phyloP scores from a whole-genome alignment of 2,888 invertebrate genomes.

The Ommatoiulus sabulosus region DNA sequence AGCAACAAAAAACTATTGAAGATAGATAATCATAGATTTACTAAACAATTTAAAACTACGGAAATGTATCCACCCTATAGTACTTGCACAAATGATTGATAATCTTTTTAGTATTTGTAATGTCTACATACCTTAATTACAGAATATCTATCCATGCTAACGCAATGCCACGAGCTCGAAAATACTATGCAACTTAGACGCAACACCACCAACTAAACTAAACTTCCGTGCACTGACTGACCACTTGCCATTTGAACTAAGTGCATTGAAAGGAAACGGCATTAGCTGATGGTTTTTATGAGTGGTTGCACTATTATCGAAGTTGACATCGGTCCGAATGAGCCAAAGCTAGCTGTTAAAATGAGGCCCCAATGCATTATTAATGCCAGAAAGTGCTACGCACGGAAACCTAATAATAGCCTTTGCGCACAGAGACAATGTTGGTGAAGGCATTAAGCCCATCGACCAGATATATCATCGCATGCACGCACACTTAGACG shows the following conservation, averaged over 20 bases:
- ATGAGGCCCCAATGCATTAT: not conserved
- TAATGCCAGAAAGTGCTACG: not conserved
- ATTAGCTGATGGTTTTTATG: not conserved
- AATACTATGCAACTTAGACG: not conserved
- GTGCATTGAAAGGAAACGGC: not conserved
- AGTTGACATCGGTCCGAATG: not conserved
- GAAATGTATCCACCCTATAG: too few species aligned
- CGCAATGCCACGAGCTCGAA: not conserved
- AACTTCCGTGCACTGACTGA: not conserved
- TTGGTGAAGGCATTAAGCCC: not conserved
- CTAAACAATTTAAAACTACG: too few species aligned
- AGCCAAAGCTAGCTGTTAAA: not conserved
- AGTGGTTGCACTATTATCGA: not conserved
- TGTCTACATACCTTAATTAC: not conserved
- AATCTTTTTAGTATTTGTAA: too few species aligned
- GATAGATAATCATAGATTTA: too few species aligned
- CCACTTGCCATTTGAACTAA: not conserved
- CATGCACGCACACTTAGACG: not conserved
- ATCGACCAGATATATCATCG: not conserved
- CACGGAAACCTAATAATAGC: slow-evolving; percentile 47
- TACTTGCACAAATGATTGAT: too few species aligned
- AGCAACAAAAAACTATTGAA: too few species aligned
- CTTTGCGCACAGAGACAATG: slow-evolving; percentile 10
- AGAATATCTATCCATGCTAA: not conserved
- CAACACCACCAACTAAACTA: not conserved